Evolutionary conservation across 2,888 invertebrate species (phyloP), one percentile per base, ranked within the genome.

Genomic region (Lamellibrachia satsuma): DNA sequence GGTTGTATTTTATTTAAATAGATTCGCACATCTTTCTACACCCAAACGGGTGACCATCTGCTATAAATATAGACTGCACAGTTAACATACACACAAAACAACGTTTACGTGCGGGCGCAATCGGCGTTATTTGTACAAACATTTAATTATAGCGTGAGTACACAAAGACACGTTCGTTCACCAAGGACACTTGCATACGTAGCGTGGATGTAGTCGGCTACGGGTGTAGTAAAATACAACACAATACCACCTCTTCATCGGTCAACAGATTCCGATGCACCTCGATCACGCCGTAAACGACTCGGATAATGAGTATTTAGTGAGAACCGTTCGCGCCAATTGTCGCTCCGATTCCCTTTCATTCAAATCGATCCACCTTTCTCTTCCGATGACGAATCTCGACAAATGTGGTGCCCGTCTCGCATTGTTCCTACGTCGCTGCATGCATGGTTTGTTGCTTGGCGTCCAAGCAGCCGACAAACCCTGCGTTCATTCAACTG

Each of bases 301-400:
- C 22, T 22, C 75, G 22, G 22, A 4, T 75, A 75, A 75, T 75
- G 75, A n/a, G 75, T 75, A 75, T 75, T 75, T 75, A 75, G 75
- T 75, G 75, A 15, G 15, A 75, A 75, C 75, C 75, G 75, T 75
- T 75, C 75, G 75, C 75, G 75, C 75, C 75, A 75, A 75, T 75
- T 75, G 75, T 75, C 75, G 75, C 75, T 75, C 75, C 75, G 22
- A 75, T 75, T 75, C 75, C 15, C 75, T 75, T 75, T 75, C 75
- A 22, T 75, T 75, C 75, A 75, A 75, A 75, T 75, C 75, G 15
- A 22, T 22, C 75, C 75, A 75, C n/a, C 75, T 75, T 22, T 75
- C 15, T 75, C 22, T 75, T 75, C n/a, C 15, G 75, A 75, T 75
- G 75, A 75, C 75, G n/a, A 75, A 75, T 75, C 15, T 15, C n/a